phyloP scores from a whole-genome alignment of 2,888 invertebrate genomes.

The Julus scanicus region DNA sequence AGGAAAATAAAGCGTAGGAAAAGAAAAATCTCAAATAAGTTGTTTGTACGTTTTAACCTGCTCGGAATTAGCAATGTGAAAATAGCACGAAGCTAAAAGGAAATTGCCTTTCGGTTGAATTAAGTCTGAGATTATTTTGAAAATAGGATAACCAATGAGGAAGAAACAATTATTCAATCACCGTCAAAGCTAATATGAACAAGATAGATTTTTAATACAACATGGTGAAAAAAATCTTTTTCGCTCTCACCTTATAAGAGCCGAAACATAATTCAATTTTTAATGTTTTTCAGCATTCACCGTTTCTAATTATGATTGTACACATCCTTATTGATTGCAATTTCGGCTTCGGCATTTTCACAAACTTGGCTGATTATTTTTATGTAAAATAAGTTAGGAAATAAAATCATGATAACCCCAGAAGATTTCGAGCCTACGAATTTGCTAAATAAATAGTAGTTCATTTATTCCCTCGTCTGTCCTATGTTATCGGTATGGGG shows the following conservation, averaged over 20 bases:
- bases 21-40: background rate
- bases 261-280: slow-evolving; percentile 21
- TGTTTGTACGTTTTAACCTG: slow-evolving; percentile 26
- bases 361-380: background rate
- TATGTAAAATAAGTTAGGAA: background rate
- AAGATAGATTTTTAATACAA: slow-evolving; percentile 23
- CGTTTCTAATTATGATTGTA: background rate
- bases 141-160: slow-evolving; percentile 48
- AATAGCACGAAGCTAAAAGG: slow-evolving; percentile 18
- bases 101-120: slow-evolving; percentile 25
- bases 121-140: slow-evolving; percentile 23
- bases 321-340: slow-evolving; percentile 25
- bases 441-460: no score
- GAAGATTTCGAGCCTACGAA: background rate
- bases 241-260: background rate
- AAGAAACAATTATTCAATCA: slow-evolving; percentile 49
- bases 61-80: slow-evolving; percentile 36
- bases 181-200: slow-evolving; percentile 15
- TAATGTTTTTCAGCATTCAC: background rate
- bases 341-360: no score
- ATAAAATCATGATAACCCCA: background rate
- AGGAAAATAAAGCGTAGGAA: background rate
- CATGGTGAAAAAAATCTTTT: slow-evolving; percentile 17
- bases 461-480: no score
- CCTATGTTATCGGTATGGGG: no score